Base-by-base conservation (phyloP, 2,888 invertebrate genomes). In the Frankliniella fusca region DNA sequence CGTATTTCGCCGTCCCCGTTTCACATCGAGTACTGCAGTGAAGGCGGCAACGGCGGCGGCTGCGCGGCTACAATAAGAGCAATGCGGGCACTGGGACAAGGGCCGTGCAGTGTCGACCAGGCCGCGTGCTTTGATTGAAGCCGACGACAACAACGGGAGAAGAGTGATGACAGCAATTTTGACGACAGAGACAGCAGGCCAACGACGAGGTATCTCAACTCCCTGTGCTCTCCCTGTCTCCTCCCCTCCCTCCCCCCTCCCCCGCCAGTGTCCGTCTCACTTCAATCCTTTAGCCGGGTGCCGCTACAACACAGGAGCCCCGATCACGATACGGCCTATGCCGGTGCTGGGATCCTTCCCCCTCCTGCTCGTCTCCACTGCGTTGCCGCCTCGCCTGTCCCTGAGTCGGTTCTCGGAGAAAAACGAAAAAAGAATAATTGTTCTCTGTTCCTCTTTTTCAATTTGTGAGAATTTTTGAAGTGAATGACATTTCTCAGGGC, bases 161-260 rank as follows among this genome's bases (percentile, higher is more conserved):
- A 76, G 70, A 76, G 70, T 76, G 70, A 76, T 76, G 70, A 27
- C 70, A 27, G 70, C 70, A 76, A 76, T 76, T 76, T 76, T 76
- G 70, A 76, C 70, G 70, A 27, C 70, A 76, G 70, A 76, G 70
- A 76, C 70, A 76, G 70, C 70, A 76, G 27, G 27, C 23, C 70
- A 76, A 27, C 11, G 70, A 76, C 23, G 38, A 38, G 38, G 38
- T 38, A 38, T 38, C 38, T 38, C 38, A 38, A 38, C 38, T 38
- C 38, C 38, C 38, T 38, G 38, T 38, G 38, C 38, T 38, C 38
- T 38, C 38, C 38, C 38, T 38, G 38, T 38, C 38, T 38, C 38
- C 38, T 38, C 2, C 38, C 38, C 38, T 5, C 5, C 38, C 38
- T 5, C 5, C 38, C 38, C 38, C 5, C 38, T 38, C 38, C 38